Percentiles rank a stretch among this genome's conserved stretches.
Conservation (phyloP, 2,113 vertebrate species). For the Myrmecophaga tridactyla region DNA sequence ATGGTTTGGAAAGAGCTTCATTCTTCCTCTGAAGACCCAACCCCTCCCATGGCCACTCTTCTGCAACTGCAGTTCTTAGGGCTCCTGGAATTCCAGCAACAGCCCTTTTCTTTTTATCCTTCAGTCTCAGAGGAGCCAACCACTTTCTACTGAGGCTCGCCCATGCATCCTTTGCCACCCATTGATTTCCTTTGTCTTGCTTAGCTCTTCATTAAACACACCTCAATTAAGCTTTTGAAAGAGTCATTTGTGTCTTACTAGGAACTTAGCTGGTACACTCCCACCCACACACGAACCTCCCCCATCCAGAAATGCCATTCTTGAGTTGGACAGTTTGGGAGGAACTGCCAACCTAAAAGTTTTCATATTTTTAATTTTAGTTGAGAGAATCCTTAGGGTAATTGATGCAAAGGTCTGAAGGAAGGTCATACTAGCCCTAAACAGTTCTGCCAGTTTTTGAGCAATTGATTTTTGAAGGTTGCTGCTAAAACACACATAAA, state of each 20-base stretch:
- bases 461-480: constrained; percentile 14
- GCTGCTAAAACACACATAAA: constrained; percentile 3
- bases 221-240: neutral
- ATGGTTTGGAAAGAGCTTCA: neutral
- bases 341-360: neutral
- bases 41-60: neutral
- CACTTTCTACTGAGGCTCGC: neutral
- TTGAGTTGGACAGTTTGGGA: neutral
- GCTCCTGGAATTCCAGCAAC: neutral
- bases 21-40: neutral
- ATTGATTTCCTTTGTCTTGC: neutral
- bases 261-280: fast-evolving
- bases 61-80: neutral
- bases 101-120: neutral
- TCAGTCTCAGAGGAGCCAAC: neutral
- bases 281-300: too few relatives aligned
- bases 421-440: neutral
- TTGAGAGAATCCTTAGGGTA: neutral
- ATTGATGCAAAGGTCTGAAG: neutral
- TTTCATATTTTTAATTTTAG: neutral
- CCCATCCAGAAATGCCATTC: neutral
- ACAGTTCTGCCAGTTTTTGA: neutral
- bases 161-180: neutral
- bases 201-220: neutral
- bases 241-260: neutral